A percentile compares a stretch with the other conserved stretches of the same genome.
Conservation (phyloP, 2,113 vertebrate genomes). For the Vimba vimba region DNA sequence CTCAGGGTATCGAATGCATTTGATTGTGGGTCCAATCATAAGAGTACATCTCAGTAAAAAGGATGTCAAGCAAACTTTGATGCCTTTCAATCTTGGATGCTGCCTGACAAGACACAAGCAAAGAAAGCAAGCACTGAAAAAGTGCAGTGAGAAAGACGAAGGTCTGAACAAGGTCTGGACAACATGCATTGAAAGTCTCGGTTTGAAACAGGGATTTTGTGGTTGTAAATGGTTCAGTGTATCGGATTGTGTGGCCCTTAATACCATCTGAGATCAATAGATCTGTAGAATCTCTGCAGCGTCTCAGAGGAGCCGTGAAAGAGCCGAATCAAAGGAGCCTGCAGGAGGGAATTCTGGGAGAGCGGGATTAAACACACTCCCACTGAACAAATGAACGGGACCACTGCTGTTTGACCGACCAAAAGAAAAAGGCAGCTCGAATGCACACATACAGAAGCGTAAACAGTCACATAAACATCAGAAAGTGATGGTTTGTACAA, state of each 20-base stretch:
- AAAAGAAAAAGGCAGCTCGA: not conserved
- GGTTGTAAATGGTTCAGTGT: constrained; percentile 6
- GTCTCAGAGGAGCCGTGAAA: not conserved
- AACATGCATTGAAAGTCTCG: constrained; percentile 7
- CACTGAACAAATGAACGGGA: not conserved
- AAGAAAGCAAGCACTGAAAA: not conserved
- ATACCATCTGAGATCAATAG: constrained; percentile 24
- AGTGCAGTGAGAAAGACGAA: not conserved
- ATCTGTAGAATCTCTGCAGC: not conserved
- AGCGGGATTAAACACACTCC: constrained; percentile 23
- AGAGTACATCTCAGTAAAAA: not conserved
- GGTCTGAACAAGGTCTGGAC: constrained; percentile 3
- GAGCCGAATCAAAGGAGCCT: constrained; percentile 4
- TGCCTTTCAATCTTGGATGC: constrained; percentile 6
- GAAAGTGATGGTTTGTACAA: not conserved
- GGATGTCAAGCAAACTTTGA: not conserved
- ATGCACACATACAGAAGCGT: not conserved
- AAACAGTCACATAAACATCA: not conserved
- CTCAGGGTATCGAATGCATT: not conserved
- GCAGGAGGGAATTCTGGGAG: constrained; percentile 33
- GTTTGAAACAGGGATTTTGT: constrained; percentile 16
- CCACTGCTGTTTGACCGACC: not conserved
- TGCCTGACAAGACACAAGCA: not conserved
- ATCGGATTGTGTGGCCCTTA: constrained; percentile 22
- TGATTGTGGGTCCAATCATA: not conserved